A percentile compares a stretch with the other conserved stretches of the same genome.
Conservation (phyloP, 2,888 invertebrate species). For the Cylloceria caligata region DNA sequence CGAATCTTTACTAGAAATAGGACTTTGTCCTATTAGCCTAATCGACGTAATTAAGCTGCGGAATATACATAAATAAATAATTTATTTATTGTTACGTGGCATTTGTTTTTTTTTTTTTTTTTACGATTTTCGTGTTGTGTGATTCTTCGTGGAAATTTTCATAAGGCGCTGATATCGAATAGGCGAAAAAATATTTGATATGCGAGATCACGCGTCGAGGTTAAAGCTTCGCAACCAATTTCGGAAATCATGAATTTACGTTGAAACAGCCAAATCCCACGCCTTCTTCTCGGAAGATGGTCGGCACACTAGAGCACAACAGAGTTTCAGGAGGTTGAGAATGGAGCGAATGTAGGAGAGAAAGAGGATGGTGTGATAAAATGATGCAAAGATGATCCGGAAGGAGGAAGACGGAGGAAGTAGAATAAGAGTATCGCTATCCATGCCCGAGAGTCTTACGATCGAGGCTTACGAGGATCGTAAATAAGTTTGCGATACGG, state of each 20-base stretch:
- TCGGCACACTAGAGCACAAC: constrained; percentile 45
- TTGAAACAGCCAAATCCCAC: constrained; percentile 60
- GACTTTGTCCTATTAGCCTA: too few species aligned
- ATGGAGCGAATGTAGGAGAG: constrained; percentile 41
- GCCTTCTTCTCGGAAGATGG: constrained; percentile 39
- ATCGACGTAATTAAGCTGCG: too few species aligned
- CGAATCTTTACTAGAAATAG: too few species aligned
- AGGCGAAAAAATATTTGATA: constrained; percentile 41
- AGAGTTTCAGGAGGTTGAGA: constrained; percentile 61
- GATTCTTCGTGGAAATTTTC: background rate
- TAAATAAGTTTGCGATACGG: constrained; percentile 81
- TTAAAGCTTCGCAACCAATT: constrained; percentile 61
- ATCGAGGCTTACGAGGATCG: constrained; percentile 81
- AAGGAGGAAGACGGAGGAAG: constrained; percentile 50
- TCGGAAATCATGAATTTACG: constrained; percentile 66
- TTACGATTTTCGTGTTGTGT: background rate
- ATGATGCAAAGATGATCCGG: constrained; percentile 56
- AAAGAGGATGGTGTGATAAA: constrained; percentile 59
- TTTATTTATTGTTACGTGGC: background rate
- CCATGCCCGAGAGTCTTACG: constrained; percentile 73
- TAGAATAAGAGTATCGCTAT: constrained; percentile 64
- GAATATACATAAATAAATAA: background rate
- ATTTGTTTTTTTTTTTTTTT: background rate
- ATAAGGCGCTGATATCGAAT: background rate
- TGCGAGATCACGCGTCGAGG: constrained; percentile 49